Base-by-base conservation (phyloP, 2,888 invertebrate species). In the Miltochrista miniata region DNA sequence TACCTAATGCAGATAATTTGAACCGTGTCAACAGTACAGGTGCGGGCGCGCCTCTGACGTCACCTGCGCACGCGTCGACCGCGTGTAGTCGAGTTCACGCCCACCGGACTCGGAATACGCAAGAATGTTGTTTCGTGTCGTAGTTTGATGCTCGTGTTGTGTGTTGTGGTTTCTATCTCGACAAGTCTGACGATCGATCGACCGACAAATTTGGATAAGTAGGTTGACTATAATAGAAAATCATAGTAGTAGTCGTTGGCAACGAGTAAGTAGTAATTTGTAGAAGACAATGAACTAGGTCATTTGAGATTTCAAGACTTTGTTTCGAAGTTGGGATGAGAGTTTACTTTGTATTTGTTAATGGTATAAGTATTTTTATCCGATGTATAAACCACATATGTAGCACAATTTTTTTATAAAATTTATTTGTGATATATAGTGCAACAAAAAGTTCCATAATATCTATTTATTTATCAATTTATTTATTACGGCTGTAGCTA, bases 31-130 rank as follows among this genome's bases (percentile, higher is more conserved):
- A 47, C 18, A 43, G 0, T 38, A 12, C 29, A 12, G 54, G 51
- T 64, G 68, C 68, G 70, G 65, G 64, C 64, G 68, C 64, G 64
- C 48, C 53, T 45, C 34, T 70, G 70, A 72, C 73, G 74, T 72
- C 69, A 68, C 12, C 24, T 40, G 59, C 61, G 58, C 58, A 66
- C 71, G 72, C 73, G 62, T 36, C 44, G 52, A 43, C 51, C 61
- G 61, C 62, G 64, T 66, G 67, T 35, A 29, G 64, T 68, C 67
- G 37, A 24, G 57, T 35, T 43, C 65, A 69, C 69, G 64, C 68
- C 65, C 61, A 68, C 61, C 54, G 51, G 14, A 31, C 45, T 35
- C 35, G 5, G 35, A 24, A 24, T 24, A 45, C 51, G 51, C 56
- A 57, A 52, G 50, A 11, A 53, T 62, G 56, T 60, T 61, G 10